Percentiles rank a stretch among this genome's conserved stretches.
Evolutionary conservation across 2,888 invertebrate genomes (phyloP).

Genomic region (Digitonthophagus gazella): DNA sequence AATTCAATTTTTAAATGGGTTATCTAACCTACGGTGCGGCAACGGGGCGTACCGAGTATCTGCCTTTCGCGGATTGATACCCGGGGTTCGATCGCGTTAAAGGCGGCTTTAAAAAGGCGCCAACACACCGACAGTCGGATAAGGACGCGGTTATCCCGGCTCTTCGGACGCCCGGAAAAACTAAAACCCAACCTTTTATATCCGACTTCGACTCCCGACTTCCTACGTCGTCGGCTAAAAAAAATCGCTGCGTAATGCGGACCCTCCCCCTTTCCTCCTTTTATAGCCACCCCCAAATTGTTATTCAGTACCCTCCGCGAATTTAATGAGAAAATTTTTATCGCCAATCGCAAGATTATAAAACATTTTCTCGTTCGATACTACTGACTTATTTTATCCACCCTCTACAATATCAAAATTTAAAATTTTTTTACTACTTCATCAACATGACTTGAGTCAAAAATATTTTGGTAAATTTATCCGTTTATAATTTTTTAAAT

Average conservation of each 20-base stretch:
- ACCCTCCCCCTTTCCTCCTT: not conserved
- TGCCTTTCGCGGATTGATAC: not conserved
- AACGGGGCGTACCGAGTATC: not conserved
- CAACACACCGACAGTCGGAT: not conserved
- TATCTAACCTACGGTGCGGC: slow-evolving; percentile 19
- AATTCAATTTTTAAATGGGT: slow-evolving; percentile 26
- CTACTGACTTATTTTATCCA: not conserved
- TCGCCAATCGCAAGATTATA: slow-evolving; percentile 25
- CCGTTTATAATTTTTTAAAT: too few species aligned
- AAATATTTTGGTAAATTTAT: too few species aligned
- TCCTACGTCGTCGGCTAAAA: not conserved
- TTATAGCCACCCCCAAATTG: slow-evolving; percentile 17
- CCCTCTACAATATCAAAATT: not conserved
- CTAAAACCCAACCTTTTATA: not conserved
- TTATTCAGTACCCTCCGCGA: slow-evolving; percentile 22
- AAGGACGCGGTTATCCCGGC: not conserved
- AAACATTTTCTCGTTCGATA: slow-evolving; percentile 24
- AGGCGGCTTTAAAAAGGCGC: slow-evolving; percentile 9
- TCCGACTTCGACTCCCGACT: not conserved
- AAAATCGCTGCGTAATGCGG: not conserved
- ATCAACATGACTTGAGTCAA: too few species aligned
- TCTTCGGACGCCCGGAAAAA: not conserved
- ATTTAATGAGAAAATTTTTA: slow-evolving; percentile 28
- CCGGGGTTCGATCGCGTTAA: too few species aligned
- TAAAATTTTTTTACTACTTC: not conserved